Conservation (phyloP, 2,113 vertebrate genomes). For the Oncorhynchus clarkii region DNA sequence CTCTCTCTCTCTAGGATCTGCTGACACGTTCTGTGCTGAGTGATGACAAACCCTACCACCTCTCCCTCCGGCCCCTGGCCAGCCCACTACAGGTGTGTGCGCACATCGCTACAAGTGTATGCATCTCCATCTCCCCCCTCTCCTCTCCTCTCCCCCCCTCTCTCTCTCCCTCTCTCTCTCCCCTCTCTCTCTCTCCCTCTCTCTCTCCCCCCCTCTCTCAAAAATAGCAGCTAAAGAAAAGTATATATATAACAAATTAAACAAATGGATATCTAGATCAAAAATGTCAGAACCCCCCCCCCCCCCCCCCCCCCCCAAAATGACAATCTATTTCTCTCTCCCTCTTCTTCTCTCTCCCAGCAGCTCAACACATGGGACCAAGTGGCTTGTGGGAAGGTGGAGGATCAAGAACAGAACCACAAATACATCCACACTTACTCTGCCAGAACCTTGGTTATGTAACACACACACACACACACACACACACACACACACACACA, state of each 20-base stretch:
- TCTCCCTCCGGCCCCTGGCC: slow-evolving; percentile 77
- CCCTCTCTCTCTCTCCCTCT: accelerated
- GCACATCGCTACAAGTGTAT: not conserved
- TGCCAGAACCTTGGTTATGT: slow-evolving; percentile 93
- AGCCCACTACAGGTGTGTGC: slow-evolving; percentile 85
- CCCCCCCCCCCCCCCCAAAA: too few relatives aligned
- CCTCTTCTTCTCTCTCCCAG: slow-evolving; percentile 49
- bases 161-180: too few relatives aligned
- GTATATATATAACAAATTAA: too few relatives aligned
- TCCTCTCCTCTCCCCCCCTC: too few relatives aligned
- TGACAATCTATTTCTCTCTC: not conserved
- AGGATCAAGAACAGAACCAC: slow-evolving; percentile 86
- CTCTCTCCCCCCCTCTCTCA: too few relatives aligned
- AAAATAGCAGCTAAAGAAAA: too few relatives aligned
- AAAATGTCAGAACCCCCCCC: too few relatives aligned
- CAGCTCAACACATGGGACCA: slow-evolving; percentile 81
- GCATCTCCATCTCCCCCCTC: not conserved
- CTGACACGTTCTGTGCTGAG: slow-evolving; percentile 88
- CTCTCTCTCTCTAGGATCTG: slow-evolving; percentile 78
- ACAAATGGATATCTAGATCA: too few relatives aligned
- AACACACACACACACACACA: slow-evolving; percentile 25
- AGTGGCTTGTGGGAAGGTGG: slow-evolving; percentile 85
- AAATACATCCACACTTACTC: slow-evolving; percentile 89
- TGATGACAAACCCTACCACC: slow-evolving; percentile 83
- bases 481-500: slow-evolving; percentile 1